Base-by-base conservation (phyloP, 2,113 vertebrate genomes). In the Gila orcuttii region DNA sequence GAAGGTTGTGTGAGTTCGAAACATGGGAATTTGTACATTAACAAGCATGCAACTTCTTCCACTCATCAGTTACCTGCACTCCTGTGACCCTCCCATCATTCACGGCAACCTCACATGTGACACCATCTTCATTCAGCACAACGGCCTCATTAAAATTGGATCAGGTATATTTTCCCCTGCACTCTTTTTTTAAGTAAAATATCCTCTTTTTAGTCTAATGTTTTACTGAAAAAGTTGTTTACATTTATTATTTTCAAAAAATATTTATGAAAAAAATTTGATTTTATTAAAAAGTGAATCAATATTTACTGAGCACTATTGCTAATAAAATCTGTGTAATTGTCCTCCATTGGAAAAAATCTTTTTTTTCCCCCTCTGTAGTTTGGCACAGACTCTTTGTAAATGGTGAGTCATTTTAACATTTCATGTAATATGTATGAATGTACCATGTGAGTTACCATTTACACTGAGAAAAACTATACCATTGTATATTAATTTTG, bases 41-140 rank as follows among this genome's bases (percentile, higher is more conserved):
- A 62, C 12, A 33, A 55, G 50, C 75, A 55, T 50, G 73, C 42
- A 47, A 47, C 71, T 87, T 52, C 83, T 86, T 82, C 19, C 62
- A 82, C 47, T 45, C 31, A 42, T 28, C 93, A 98, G 97, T 90
- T 98, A 98, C 90, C 95, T 98, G 86, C 97, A 99, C 91, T 96
- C 97, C 31, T 98, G 96, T 11, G 97, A 96, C 50, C 97, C 97
- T 0, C 96, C 97, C 17, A 97, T 98, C 91, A 97, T 98, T 93
- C 97, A 99, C 0, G 97, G 97, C 82, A 99, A 98, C 94, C 94
- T 98, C 91, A 98, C 97, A 3, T 98, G 97, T 0, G 97, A 98
- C 93, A 98, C 97, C 89, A 96, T 99, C 95, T 99, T 99, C 94
- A 99, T 98, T 91, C 97, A 99, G 91, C 97, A 99, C 95, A 99